Evolutionary conservation across 1,140 invertebrate species (phyloP).

Genomic region (Nephotettix cincticeps): DNA sequence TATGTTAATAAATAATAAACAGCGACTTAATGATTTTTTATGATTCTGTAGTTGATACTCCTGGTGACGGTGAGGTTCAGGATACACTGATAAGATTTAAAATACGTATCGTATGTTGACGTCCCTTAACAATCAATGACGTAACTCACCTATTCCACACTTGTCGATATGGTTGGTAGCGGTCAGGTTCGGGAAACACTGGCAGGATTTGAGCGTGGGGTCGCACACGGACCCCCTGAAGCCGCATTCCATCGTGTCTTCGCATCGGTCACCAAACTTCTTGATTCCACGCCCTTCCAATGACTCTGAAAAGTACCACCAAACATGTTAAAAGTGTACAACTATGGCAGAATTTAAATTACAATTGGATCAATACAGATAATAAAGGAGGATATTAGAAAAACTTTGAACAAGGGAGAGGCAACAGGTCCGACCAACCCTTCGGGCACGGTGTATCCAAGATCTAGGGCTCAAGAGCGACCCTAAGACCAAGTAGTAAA

Average conservation of each 20-base stretch:
- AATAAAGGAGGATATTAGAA: neutral
- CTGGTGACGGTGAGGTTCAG: too few species aligned
- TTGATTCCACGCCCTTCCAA: constrained; percentile 52
- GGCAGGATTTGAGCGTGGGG: constrained; percentile 61
- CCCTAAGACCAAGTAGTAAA: too few species aligned
- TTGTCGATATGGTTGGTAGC: constrained; percentile 81
- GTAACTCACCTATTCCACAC: constrained; percentile 74
- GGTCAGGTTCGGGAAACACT: constrained; percentile 66
- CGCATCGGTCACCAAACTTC: constrained; percentile 72
- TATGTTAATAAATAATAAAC: too few species aligned
- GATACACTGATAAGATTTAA: too few species aligned
- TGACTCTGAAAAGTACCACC: constrained; percentile 28
- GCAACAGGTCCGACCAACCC: neutral
- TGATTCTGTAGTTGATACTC: too few species aligned
- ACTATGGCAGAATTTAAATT: too few species aligned
- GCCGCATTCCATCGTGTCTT: constrained; percentile 64
- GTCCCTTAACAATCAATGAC: too few species aligned
- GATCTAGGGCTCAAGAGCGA: too few species aligned
- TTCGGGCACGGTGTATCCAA: too few species aligned
- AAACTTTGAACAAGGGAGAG: neutral
- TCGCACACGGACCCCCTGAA: constrained; percentile 73
- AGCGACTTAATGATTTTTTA: too few species aligned
- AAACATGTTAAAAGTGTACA: neutral
- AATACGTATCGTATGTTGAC: too few species aligned
- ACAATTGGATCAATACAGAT: too few species aligned